Conservation (phyloP, 1,140 invertebrate genomes). For the Drosophila parvula region DNA sequence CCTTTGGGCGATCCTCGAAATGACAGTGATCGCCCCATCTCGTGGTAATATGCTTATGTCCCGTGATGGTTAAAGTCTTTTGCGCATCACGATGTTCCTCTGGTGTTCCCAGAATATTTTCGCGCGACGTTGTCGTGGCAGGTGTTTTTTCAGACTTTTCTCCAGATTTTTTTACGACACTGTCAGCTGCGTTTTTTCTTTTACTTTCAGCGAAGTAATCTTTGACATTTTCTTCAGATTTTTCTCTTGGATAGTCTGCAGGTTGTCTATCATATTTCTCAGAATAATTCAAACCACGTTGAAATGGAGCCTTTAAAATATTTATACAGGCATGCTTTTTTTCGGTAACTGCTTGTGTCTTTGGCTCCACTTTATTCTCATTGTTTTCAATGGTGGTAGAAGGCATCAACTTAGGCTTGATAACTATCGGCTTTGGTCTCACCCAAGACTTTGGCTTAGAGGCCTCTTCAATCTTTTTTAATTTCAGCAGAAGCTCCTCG, state of each 20-base stretch:
- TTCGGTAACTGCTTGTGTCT: background rate
- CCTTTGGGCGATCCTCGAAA: slow-evolving; percentile 85
- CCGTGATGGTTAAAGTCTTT: slow-evolving; percentile 57
- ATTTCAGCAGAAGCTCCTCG: background rate
- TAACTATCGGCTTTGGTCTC: background rate
- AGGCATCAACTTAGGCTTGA: background rate
- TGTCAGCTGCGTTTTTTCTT: background rate
- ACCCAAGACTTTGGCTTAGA: slow-evolving; percentile 47
- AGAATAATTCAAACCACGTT: background rate
- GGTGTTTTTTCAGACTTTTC: background rate
- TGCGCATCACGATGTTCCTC: slow-evolving; percentile 29
- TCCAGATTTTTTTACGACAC: background rate
- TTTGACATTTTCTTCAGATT: background rate
- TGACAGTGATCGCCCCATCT: slow-evolving; percentile 89
- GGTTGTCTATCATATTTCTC: background rate
- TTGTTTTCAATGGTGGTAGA: background rate
- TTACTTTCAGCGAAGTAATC: background rate
- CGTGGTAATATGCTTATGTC: slow-evolving; percentile 48
- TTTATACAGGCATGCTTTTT: slow-evolving; percentile 29
- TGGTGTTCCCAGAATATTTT: background rate
- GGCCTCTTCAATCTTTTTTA: slow-evolving; percentile 42
- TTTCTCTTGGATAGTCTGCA: background rate
- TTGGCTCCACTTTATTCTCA: background rate
- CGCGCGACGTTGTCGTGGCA: background rate
- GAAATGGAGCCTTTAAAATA: slow-evolving; percentile 41